Conservation (phyloP, 2,113 vertebrate genomes). For the Sylvia atricapilla region DNA sequence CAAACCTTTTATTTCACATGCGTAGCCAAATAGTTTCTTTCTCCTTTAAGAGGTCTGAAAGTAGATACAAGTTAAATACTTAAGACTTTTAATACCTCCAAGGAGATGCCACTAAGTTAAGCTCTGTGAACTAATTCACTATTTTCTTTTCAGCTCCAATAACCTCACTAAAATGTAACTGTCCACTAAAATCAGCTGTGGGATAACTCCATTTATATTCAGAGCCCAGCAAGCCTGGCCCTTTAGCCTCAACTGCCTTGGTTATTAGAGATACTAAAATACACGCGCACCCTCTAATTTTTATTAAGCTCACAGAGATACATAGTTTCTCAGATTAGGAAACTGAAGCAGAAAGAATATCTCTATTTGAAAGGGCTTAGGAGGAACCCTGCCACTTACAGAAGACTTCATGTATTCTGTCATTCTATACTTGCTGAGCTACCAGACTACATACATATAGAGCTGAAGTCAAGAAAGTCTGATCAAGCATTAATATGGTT, state of each 20-base stretch:
- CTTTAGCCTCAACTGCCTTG: background rate
- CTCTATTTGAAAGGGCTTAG: background rate
- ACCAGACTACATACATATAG: background rate
- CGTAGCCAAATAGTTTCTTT: background rate
- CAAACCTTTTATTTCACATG: accelerated
- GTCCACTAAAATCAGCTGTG: background rate
- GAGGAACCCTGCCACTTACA: background rate
- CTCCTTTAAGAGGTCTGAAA: background rate
- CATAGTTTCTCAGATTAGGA: background rate
- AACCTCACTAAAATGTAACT: background rate
- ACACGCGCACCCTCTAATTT: background rate
- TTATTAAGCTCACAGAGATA: background rate
- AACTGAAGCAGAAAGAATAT: background rate
- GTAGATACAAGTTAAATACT: background rate
- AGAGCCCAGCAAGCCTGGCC: background rate
- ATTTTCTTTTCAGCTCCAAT: background rate
- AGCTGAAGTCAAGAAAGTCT: background rate
- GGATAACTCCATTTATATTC: background rate
- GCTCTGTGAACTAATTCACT: background rate
- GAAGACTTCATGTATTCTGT: background rate
- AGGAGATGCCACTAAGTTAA: background rate
- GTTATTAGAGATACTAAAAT: background rate
- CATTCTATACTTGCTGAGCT: background rate
- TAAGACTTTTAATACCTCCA: background rate
- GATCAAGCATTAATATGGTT: background rate